phyloP scores from a whole-genome alignment of 2,888 invertebrate genomes.

The Andrena bucephala region DNA sequence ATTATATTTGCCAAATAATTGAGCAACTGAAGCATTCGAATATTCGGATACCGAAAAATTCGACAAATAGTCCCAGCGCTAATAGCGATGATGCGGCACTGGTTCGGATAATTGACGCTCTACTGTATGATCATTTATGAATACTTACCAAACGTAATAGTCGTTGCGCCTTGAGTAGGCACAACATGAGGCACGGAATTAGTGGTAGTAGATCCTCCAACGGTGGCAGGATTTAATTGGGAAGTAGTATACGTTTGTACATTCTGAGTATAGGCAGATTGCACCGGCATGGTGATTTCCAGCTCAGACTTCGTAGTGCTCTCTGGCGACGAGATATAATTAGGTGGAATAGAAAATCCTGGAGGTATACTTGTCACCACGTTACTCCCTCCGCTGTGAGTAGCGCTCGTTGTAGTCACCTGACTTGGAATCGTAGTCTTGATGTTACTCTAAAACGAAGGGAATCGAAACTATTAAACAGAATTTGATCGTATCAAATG shows the following conservation, averaged over 20 bases:
- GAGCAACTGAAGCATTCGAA: no score
- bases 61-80: no score
- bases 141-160: conserved; percentile 73
- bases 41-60: no score
- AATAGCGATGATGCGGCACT: background rate
- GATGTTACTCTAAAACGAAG: conserved; percentile 52
- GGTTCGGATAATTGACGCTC: no score
- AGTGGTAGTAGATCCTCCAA: conserved; percentile 84
- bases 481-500: background rate
- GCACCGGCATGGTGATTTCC: conserved; percentile 49
- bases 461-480: background rate
- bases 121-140: background rate
- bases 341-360: conserved; percentile 77
- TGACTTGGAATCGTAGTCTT: conserved; percentile 52
- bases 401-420: conserved; percentile 30
- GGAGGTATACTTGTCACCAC: conserved; percentile 72
- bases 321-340: conserved; percentile 67
- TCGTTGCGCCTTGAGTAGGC: conserved; percentile 66
- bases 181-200: conserved; percentile 76
- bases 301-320: conserved; percentile 50
- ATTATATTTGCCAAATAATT: no score
- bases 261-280: conserved; percentile 65
- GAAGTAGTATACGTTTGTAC: conserved; percentile 59
- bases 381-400: conserved; percentile 56
- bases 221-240: conserved; percentile 86